Evolutionary conservation across 2,888 invertebrate genomes (phyloP).

Genomic region (Petrolisthes manimaculis): DNA sequence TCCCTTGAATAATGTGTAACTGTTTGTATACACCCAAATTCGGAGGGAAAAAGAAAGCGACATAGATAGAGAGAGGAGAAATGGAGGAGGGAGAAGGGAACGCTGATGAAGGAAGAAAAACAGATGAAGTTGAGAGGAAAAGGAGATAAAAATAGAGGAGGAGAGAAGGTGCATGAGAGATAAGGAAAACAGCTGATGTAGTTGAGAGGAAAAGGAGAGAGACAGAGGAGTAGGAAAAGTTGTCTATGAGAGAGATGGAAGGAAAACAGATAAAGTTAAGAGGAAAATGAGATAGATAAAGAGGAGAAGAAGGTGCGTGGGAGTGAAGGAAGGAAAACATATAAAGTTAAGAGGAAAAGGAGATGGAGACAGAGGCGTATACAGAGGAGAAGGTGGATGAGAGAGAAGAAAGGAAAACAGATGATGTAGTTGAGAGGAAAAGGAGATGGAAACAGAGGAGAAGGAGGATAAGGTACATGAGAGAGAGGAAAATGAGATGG

Average conservation of each 20-base stretch:
- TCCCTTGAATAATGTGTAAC: too few species aligned
- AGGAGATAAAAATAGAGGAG: not conserved
- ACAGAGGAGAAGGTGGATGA: not conserved
- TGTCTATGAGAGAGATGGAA: too few species aligned
- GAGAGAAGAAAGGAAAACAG: too few species aligned
- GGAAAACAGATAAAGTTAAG: not conserved
- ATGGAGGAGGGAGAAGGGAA: not conserved
- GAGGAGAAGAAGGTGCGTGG: not conserved
- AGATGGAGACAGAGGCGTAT: not conserved
- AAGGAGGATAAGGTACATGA: too few species aligned
- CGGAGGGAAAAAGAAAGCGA: too few species aligned
- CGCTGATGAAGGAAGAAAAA: not conserved
- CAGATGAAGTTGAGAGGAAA: not conserved
- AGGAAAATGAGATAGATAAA: not conserved
- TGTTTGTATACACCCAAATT: too few species aligned
- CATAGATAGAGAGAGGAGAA: not conserved
- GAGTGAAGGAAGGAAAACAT: not conserved
- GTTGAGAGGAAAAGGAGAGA: not conserved
- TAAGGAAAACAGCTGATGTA: not conserved
- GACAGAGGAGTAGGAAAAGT: not conserved
- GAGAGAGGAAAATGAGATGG: not conserved
- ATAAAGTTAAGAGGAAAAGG: not conserved
- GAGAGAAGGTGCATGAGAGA: not conserved
- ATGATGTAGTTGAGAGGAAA: too few species aligned
- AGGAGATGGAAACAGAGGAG: too few species aligned